phyloP scores from a whole-genome alignment of 2,797 vertebrate genomes.

The Pipistrellus kuhlii region DNA sequence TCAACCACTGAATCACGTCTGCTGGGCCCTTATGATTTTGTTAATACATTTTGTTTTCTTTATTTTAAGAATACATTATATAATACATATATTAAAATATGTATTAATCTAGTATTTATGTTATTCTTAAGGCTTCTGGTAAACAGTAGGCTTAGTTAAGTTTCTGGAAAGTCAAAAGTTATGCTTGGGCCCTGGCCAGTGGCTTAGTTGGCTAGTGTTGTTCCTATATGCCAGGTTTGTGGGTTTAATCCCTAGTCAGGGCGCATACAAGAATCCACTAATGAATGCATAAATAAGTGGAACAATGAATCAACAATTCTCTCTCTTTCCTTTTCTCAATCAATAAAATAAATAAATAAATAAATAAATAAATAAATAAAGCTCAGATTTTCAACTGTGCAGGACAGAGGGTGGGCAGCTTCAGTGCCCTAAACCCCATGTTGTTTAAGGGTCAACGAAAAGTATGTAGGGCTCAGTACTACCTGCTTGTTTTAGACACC shows the following conservation, averaged over 20 bases:
- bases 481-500: neutral
- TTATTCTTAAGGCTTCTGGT: neutral
- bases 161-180: neutral
- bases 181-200: neutral
- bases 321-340: neutral
- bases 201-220: neutral
- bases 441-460: neutral
- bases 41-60: neutral
- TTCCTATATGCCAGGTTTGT: neutral
- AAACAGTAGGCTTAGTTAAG: too few relatives aligned
- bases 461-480: neutral
- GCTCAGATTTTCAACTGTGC: neutral
- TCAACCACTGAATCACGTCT: too few relatives aligned
- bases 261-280: neutral
- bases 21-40: neutral
- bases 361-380: neutral
- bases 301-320: neutral
- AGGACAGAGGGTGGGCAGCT: neutral
- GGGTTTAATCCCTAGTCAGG: neutral
- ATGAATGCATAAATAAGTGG: neutral
- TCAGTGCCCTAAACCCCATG: neutral
- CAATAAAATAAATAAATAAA: neutral
- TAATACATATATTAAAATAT: neutral
- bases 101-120: neutral
- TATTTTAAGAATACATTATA: neutral